Conservation (phyloP, 2,797 vertebrate species). For the Neosalanx taihuensis region DNA sequence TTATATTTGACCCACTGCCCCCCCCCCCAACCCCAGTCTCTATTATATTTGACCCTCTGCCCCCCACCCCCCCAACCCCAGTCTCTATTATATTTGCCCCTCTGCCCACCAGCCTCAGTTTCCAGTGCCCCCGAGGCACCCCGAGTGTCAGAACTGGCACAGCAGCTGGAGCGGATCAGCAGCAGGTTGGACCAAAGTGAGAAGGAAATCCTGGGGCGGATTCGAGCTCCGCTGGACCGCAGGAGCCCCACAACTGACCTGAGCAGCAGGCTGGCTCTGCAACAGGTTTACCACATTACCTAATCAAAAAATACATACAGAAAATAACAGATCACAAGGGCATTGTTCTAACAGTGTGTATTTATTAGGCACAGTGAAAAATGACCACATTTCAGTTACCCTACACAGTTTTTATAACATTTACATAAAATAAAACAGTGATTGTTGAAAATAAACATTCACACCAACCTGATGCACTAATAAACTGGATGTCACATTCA, state of each 20-base stretch:
- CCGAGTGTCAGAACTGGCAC: conserved; percentile 67
- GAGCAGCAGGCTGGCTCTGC: conserved; percentile 72
- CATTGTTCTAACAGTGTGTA: too few relatives aligned
- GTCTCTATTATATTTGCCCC: too few relatives aligned
- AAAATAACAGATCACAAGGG: neutral
- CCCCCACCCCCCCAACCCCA: neutral
- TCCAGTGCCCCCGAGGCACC: conserved; percentile 66
- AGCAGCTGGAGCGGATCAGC: conserved; percentile 73
- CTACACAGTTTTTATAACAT: too few relatives aligned
- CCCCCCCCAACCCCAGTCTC: too few relatives aligned
- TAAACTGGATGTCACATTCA: too few relatives aligned
- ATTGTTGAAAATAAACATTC: too few relatives aligned
- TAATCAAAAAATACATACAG: neutral
- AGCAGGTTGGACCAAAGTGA: conserved; percentile 73
- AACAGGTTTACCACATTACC: conserved; percentile 70
- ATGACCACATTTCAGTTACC: too few relatives aligned
- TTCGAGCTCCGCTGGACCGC: conserved; percentile 78
- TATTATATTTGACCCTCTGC: neutral
- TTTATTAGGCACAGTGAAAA: too few relatives aligned
- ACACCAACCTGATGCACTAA: too few relatives aligned
- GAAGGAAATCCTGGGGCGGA: conserved; percentile 70
- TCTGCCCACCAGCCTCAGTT: conserved; percentile 41
- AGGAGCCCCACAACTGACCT: conserved; percentile 76
- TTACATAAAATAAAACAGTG: too few relatives aligned
- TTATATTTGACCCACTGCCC: neutral